These are phyloP conservation scores for Colinus virginianus DNA, from an alignment of 2,113 vertebrate species.

Conservation along the genomic window DNA sequence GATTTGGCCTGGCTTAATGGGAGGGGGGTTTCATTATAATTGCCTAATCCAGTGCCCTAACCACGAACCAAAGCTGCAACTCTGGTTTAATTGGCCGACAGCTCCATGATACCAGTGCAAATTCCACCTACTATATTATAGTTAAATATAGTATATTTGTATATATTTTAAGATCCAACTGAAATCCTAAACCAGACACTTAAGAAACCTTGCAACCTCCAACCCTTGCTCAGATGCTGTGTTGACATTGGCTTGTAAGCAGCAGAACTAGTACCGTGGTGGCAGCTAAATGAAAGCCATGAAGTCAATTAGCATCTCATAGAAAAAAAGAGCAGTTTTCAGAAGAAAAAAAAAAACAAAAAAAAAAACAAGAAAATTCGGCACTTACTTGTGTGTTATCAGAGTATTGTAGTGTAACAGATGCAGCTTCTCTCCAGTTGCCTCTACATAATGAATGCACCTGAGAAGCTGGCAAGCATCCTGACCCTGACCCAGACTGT, in stretches of 20 bases:
- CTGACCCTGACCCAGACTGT: neutral
- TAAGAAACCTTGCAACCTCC: neutral
- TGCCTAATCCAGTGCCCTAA: neutral
- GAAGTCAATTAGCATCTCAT: neutral
- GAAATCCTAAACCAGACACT: neutral
- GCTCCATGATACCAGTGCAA: neutral
- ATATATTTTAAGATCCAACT: neutral
- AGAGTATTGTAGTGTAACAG: neutral
- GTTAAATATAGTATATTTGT: neutral
- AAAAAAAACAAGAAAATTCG: neutral
- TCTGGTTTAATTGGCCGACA: neutral
- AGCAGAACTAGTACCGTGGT: neutral
- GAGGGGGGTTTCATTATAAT: neutral
- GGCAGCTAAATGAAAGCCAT: neutral
- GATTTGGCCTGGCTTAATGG: neutral
- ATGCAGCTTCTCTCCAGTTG: neutral
- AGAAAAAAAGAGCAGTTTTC: neutral
- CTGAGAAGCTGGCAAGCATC: neutral
- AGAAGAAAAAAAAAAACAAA: neutral
- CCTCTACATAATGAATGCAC: neutral
- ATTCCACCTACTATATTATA: neutral
- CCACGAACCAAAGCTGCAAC: neutral
- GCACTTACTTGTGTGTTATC: neutral
- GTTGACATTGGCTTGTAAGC: neutral
- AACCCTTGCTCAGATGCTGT: rapidly evolving